A percentile compares a stretch with the other conserved stretches of the same genome.
These are phyloP conservation scores for Trichopoda pennipes DNA, from an alignment of 2,888 invertebrate genomes.

Conservation along the genomic window DNA sequence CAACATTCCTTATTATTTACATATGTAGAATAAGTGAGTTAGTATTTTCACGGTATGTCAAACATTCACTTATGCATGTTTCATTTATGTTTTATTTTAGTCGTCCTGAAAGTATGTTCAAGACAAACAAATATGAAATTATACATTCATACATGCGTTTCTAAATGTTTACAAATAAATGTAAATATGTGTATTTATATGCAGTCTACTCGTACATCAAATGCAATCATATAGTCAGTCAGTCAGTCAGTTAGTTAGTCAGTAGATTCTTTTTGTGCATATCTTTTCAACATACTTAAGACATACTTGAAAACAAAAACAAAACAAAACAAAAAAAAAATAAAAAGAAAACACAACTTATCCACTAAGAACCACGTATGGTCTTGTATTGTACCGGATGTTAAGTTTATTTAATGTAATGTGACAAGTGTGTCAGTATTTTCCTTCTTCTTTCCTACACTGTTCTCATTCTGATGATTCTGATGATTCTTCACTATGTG, in stretches of 20 bases:
- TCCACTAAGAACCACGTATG: neutral
- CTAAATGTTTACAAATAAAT: constrained; percentile 28
- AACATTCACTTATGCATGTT: constrained; percentile 47
- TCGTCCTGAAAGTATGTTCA: constrained; percentile 9
- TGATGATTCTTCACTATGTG: neutral
- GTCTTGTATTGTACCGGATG: constrained; percentile 46
- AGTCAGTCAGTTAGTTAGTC: constrained; percentile 50
- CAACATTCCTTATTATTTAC: neutral
- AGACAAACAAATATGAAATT: constrained; percentile 13
- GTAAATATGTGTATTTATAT: constrained; percentile 5
- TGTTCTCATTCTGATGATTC: constrained; percentile 1
- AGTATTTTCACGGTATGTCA: constrained; percentile 44
- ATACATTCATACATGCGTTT: constrained; percentile 29
- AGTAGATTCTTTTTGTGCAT: constrained; percentile 40
- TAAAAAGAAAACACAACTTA: constrained; percentile 1
- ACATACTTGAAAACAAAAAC: constrained; percentile 4
- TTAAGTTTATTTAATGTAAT: constrained; percentile 65
- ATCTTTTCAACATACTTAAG: constrained; percentile 54
- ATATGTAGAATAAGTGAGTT: neutral
- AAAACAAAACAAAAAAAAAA: constrained; percentile 23
- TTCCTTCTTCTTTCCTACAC: constrained; percentile 33
- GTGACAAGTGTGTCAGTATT: constrained; percentile 50
- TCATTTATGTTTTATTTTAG: constrained; percentile 33
- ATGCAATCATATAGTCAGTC: constrained; percentile 38
- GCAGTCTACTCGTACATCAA: constrained; percentile 10